Evolutionary conservation across 2,113 vertebrate genomes (phyloP).

Genomic region (Ciconia boyciana): DNA sequence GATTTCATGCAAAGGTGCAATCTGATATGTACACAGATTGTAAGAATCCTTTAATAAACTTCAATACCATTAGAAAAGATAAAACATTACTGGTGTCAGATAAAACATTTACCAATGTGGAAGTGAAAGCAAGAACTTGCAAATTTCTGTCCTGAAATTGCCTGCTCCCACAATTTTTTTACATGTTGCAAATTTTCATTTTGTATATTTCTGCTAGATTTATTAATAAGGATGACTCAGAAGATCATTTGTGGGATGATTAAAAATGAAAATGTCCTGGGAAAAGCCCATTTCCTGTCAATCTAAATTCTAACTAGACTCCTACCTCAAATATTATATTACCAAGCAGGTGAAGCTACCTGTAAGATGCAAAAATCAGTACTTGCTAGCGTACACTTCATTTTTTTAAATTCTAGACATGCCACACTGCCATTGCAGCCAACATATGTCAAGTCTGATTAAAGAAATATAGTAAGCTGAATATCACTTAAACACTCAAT

Average conservation of each 20-base stretch:
- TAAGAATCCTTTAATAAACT: neutral
- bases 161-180: neutral
- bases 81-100: neutral
- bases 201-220: neutral
- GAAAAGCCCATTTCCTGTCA: neutral
- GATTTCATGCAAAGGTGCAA: neutral
- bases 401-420: neutral
- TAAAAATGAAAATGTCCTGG: neutral
- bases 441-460: neutral
- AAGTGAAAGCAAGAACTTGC: neutral
- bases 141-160: neutral
- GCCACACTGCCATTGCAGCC: neutral
- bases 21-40: neutral
- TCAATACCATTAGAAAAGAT: neutral
- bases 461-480: neutral
- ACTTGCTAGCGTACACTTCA: neutral
- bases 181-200: neutral
- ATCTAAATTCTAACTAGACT: neutral
- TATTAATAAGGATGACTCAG: neutral
- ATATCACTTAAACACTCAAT: neutral
- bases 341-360: neutral
- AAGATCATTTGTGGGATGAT: neutral
- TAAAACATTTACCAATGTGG: neutral
- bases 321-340: neutral
- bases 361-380: neutral